phyloP scores from a whole-genome alignment of 2,888 invertebrate species.

The Heliconius sara region DNA sequence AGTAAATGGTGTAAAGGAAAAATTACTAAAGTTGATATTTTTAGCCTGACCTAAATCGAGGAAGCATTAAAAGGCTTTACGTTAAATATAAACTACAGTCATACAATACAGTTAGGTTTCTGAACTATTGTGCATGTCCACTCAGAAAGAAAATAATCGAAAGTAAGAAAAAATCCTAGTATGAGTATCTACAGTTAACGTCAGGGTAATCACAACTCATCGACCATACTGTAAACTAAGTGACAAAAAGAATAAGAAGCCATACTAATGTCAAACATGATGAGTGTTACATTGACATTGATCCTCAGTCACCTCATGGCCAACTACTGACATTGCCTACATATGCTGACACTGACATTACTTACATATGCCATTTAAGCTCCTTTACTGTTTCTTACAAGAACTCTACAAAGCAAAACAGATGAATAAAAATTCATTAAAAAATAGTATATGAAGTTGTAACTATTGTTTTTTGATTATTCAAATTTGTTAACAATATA shows the following conservation, averaged over 20 bases:
- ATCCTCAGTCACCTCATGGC: background rate
- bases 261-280: background rate
- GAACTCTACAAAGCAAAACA: background rate
- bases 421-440: background rate
- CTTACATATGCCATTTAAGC: background rate
- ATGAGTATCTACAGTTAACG: background rate
- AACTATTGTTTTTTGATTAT: too few relatives aligned
- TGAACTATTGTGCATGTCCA: too few relatives aligned
- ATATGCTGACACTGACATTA: background rate
- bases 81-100: too few relatives aligned
- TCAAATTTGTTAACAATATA: too few relatives aligned
- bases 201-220: background rate
- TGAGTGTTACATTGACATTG: background rate
- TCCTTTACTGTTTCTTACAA: background rate
- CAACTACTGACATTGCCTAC: background rate
- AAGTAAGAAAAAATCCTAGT: background rate
- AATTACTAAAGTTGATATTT: too few relatives aligned
- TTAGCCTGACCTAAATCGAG: too few relatives aligned
- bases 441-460: background rate
- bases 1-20: too few relatives aligned
- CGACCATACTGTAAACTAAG: background rate
- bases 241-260: background rate
- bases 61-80: too few relatives aligned
- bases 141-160: too few relatives aligned
- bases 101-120: too few relatives aligned